Conservation (phyloP, 1,140 invertebrate species). For the Mercenaria mercenaria region DNA sequence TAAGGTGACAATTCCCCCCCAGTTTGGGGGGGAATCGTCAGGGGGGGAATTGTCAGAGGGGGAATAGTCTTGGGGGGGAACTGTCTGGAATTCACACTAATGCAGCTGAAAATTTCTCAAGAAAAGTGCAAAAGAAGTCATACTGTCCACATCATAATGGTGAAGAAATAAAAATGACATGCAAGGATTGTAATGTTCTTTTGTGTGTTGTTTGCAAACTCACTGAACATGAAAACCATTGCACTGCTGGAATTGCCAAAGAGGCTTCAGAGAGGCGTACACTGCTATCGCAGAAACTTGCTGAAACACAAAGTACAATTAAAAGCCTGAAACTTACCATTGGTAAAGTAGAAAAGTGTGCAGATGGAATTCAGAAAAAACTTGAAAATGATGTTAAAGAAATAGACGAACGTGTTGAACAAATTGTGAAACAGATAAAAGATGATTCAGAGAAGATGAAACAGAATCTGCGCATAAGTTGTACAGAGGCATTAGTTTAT, state of each 20-base stretch:
- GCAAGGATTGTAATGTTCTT: background rate
- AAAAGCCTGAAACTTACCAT: background rate
- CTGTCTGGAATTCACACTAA: no score
- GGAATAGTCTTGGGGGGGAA: no score
- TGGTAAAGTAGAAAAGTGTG: background rate
- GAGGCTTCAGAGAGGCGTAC: background rate
- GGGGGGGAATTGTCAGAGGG: no score
- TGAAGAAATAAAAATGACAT: background rate
- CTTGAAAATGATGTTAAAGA: background rate
- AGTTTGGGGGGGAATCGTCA: no score
- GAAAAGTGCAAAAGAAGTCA: background rate
- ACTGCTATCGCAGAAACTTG: background rate
- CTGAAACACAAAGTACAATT: background rate
- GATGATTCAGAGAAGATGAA: background rate
- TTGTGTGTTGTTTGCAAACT: background rate
- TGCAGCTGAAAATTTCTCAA: no score
- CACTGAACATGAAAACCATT: background rate
- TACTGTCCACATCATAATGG: background rate
- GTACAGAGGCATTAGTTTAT: background rate
- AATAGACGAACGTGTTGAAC: background rate
- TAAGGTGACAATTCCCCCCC: no score
- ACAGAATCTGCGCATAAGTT: background rate
- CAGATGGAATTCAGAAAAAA: background rate
- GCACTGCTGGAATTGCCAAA: background rate
- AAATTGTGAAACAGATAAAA: background rate